Conservation (phyloP, 37 sponge, comb jelly and placozoan genomes). For the Beroe forskalii region DNA sequence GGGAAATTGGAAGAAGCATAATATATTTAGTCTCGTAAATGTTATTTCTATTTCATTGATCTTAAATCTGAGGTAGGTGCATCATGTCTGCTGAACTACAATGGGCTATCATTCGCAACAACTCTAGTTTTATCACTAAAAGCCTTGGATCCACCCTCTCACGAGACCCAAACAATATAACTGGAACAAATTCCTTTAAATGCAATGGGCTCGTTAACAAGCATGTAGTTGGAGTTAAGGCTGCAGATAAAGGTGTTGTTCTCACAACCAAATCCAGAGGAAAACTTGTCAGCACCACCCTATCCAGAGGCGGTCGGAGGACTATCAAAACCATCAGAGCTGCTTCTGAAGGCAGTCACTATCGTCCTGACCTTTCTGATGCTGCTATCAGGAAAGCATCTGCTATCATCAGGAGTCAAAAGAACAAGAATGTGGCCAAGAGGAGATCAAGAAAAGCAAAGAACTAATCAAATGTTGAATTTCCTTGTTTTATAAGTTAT, state of each 20-base stretch:
- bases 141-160: constrained; percentile 46
- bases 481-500: not conserved
- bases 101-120: constrained; percentile 36
- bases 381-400: constrained; percentile 35
- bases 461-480: not conserved
- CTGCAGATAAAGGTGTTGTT: constrained; percentile 39
- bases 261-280: constrained; percentile 37
- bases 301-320: not conserved
- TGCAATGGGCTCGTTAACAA: constrained; percentile 9
- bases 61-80: not conserved
- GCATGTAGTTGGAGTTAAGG: constrained; percentile 19
- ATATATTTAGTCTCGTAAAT: too few relatives aligned
- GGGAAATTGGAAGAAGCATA: too few relatives aligned
- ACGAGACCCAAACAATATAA: constrained; percentile 9
- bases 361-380: constrained; percentile 27
- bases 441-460: constrained; percentile 15
- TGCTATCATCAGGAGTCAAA: constrained; percentile 19
- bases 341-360: constrained; percentile 21
- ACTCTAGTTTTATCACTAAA: not conserved
- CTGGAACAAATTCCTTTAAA: constrained; percentile 23
- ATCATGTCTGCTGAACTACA: constrained; percentile 47
- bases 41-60: too few relatives aligned
- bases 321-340: constrained; percentile 28
- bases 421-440: constrained; percentile 25
- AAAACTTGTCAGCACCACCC: not conserved